Percentiles rank a stretch among this genome's conserved stretches.
phyloP scores from a whole-genome alignment of 1,140 invertebrate species.

The Drosophila quadrilineata region DNA sequence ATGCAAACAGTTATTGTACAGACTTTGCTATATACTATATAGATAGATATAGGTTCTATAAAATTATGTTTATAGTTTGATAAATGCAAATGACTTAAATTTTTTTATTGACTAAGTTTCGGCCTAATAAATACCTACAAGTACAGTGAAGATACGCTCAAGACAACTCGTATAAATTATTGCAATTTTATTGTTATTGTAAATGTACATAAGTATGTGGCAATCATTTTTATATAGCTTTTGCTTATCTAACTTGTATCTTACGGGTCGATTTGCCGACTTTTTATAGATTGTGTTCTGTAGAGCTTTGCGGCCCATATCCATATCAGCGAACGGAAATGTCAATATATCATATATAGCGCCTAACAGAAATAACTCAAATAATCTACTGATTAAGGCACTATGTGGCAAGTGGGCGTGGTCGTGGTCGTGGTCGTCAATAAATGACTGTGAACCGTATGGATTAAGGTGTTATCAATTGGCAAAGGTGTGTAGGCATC shows the following conservation, averaged over 20 bases:
- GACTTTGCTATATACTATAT: conserved; percentile 15
- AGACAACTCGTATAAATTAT: not conserved
- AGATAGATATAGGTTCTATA: not conserved
- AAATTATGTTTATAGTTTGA: conserved; percentile 9
- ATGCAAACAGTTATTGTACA: not conserved
- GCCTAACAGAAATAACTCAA: conserved; percentile 42
- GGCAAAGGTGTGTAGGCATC: not conserved
- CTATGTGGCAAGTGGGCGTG: conserved; percentile 34
- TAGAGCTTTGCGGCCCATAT: not conserved
- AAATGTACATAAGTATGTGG: not conserved
- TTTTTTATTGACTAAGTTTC: not conserved
- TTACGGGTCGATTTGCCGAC: too few relatives aligned
- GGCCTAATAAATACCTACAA: not conserved
- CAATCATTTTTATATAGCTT: not conserved
- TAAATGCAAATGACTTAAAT: conserved; percentile 1
- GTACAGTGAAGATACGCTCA: conserved; percentile 10
- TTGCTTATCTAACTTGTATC: too few relatives aligned
- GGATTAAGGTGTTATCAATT: not conserved
- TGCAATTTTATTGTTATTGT: not conserved
- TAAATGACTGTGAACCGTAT: not conserved
- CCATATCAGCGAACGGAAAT: conserved; percentile 59
- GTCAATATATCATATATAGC: too few relatives aligned
- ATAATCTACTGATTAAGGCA: conserved; percentile 51
- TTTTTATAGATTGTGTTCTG: not conserved
- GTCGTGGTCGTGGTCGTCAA: conserved; percentile 19